Percentiles rank a stretch among this genome's conserved stretches.
phyloP scores from a whole-genome alignment of 2,113 vertebrate species.

The Acanthisitta chloris region DNA sequence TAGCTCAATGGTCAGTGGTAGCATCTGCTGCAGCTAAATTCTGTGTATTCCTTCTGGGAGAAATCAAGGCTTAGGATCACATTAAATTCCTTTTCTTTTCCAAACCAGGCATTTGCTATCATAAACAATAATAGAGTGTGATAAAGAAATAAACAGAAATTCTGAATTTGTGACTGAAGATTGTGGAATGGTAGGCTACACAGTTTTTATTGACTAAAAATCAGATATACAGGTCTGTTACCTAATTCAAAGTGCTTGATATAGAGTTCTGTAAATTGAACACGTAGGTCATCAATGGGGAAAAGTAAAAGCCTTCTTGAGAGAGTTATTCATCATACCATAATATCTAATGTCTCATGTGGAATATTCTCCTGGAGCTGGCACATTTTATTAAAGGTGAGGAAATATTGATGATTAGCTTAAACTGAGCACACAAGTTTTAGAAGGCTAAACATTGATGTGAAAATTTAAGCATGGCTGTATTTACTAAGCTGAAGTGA shows the following conservation, averaged over 20 bases:
- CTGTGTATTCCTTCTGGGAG: neutral
- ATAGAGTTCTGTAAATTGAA: neutral
- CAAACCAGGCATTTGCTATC: neutral
- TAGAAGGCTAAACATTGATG: neutral
- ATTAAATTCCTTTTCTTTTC: neutral
- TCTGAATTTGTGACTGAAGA: neutral
- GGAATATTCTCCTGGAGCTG: neutral
- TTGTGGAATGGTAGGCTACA: neutral
- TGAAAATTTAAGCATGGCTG: neutral
- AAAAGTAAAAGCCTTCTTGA: neutral
- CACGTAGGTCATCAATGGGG: rapidly evolving
- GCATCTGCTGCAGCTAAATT: neutral
- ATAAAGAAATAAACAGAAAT: neutral
- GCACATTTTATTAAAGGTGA: neutral
- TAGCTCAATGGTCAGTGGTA: neutral
- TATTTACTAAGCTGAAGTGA: neutral
- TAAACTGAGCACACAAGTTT: neutral
- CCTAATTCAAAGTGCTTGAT: neutral
- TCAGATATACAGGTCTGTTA: neutral
- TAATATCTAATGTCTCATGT: neutral
- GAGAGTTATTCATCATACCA: neutral
- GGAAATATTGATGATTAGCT: neutral
- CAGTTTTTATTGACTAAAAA: neutral
- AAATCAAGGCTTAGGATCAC: neutral
- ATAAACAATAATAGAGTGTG: neutral